These are phyloP conservation scores for Stomatorhinus ivindoensis DNA, from an alignment of 2,113 vertebrate species.

Conservation along the genomic window DNA sequence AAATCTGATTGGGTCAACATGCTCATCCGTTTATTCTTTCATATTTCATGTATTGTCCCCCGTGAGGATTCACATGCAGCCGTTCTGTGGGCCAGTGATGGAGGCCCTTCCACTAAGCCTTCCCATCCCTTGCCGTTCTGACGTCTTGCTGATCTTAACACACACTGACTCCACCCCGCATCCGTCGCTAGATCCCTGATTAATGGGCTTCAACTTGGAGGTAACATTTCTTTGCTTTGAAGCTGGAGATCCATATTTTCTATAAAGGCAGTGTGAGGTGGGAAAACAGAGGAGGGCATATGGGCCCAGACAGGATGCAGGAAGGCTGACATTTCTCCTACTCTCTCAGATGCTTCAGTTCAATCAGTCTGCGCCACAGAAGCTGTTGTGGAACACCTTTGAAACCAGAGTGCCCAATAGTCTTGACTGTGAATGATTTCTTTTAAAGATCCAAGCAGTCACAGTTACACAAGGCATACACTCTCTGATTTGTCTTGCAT, in stretches of 20 bases:
- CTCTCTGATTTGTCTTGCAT: neutral
- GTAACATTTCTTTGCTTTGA: slow-evolving; percentile 60
- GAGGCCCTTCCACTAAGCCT: neutral
- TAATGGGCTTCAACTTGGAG: slow-evolving; percentile 67
- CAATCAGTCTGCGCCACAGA: slow-evolving; percentile 65
- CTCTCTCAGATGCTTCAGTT: slow-evolving; percentile 69
- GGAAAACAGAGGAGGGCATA: slow-evolving; percentile 62
- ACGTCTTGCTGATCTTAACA: slow-evolving; percentile 23
- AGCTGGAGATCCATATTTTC: slow-evolving; percentile 61
- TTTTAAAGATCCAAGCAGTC: slow-evolving; percentile 65
- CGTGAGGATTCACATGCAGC: neutral
- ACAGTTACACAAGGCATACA: slow-evolving; percentile 51
- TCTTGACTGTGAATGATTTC: slow-evolving; percentile 70
- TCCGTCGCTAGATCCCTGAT: slow-evolving; percentile 57
- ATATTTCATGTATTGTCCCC: neutral
- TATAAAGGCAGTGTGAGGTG: slow-evolving; percentile 59
- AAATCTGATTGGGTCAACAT: slow-evolving; percentile 9
- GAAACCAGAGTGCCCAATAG: slow-evolving; percentile 66
- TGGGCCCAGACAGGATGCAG: slow-evolving; percentile 66
- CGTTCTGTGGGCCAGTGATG: neutral
- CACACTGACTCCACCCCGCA: slow-evolving; percentile 37
- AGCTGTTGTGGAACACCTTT: slow-evolving; percentile 72
- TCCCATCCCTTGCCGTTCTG: neutral
- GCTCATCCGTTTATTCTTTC: neutral
- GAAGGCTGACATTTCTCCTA: slow-evolving; percentile 67